A percentile compares a stretch with the other conserved stretches of the same genome.
Evolutionary conservation across 2,797 vertebrate species (phyloP).

Genomic region (Premnoplex brunnescens): DNA sequence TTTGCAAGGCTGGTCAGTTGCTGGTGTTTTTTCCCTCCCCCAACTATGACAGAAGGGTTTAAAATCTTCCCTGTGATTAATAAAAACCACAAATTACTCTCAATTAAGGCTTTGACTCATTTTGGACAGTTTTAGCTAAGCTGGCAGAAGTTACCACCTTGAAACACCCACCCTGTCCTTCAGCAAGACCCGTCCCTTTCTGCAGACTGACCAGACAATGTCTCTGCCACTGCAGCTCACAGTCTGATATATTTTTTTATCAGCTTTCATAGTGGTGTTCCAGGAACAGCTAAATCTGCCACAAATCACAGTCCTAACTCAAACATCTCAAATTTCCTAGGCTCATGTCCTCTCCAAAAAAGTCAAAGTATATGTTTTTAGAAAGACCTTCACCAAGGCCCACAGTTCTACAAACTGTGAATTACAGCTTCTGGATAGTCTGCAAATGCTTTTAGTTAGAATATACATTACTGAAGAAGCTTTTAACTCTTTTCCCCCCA

Average conservation of each 20-base stretch:
- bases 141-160: neutral
- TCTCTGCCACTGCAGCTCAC: neutral
- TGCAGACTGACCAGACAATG: neutral
- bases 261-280: neutral
- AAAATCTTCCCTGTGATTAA: neutral
- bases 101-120: neutral
- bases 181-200: no score
- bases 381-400: neutral
- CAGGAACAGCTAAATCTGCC: neutral
- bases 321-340: neutral
- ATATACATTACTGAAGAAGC: neutral
- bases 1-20: neutral
- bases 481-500: neutral
- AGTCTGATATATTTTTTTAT: neutral
- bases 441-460: neutral
- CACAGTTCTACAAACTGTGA: neutral
- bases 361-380: neutral
- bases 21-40: no score
- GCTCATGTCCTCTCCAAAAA: neutral
- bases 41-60: neutral
- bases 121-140: neutral
- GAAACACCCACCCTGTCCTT: neutral
- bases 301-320: neutral
- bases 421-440: neutral
- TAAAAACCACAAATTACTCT: neutral